Percentiles rank a stretch among this genome's conserved stretches.
Evolutionary conservation across 23 tunicate species (phyloP).

Genomic region (Trididemnum nubilum): DNA sequence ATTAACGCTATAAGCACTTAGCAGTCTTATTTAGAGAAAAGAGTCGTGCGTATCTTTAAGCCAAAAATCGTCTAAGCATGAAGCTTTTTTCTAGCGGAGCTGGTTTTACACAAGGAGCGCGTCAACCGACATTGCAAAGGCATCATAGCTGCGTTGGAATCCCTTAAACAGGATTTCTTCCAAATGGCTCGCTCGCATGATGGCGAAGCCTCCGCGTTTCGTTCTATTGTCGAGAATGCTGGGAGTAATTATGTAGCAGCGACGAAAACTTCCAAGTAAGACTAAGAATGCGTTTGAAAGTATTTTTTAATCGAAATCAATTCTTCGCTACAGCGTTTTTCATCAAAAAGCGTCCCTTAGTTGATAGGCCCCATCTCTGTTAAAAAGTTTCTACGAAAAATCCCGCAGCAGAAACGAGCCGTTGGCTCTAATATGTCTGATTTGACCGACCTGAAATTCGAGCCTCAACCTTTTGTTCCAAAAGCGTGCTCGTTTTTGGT

Average conservation of each 20-base stretch:
- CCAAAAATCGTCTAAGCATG: not conserved
- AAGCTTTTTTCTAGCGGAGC: conserved; percentile 64
- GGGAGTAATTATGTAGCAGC: conserved; percentile 54
- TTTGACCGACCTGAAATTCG: too few species aligned
- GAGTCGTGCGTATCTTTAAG: too few species aligned
- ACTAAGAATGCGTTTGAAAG: too few species aligned
- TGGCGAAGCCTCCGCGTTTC: conserved; percentile 51
- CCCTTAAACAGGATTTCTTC: conserved; percentile 60
- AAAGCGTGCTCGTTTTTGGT: too few species aligned
- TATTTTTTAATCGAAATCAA: not conserved
- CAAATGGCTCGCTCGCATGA: conserved; percentile 79
- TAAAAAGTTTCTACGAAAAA: too few species aligned
- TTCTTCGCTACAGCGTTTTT: not conserved
- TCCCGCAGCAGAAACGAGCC: too few species aligned
- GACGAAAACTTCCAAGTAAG: conserved; percentile 70
- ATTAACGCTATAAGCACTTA: too few species aligned
- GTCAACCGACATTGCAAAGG: conserved; percentile 83
- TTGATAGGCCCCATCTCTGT: too few species aligned
- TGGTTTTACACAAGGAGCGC: conserved; percentile 76
- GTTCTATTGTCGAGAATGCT: conserved; percentile 43
- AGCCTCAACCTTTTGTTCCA: too few species aligned
- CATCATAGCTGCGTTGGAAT: conserved; percentile 67
- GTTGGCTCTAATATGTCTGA: too few species aligned
- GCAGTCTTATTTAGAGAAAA: too few species aligned
- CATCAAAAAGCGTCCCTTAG: too few species aligned